These are phyloP conservation scores for Nasonia vitripennis DNA, from an alignment of 1,140 invertebrate genomes.

Conservation along the genomic window DNA sequence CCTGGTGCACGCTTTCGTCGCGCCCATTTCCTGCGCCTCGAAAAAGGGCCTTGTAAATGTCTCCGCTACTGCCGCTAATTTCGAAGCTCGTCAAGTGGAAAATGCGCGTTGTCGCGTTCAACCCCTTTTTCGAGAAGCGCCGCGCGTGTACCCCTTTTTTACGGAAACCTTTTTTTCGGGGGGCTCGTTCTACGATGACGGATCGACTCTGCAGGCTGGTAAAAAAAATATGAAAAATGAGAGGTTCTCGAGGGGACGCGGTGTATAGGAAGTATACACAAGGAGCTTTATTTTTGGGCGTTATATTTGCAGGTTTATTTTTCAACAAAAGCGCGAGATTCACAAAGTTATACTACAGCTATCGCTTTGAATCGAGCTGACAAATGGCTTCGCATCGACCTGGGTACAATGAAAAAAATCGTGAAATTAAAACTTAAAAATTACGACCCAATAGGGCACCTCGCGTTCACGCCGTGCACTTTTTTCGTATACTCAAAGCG, in stretches of 20 bases:
- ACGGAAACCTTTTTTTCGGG: not conserved
- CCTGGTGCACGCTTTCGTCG: constrained; percentile 62
- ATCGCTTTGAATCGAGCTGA: not conserved
- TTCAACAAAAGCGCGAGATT: not conserved
- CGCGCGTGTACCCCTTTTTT: constrained; percentile 12
- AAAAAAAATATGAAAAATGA: constrained; percentile 13
- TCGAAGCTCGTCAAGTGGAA: constrained; percentile 62
- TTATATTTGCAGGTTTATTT: not conserved
- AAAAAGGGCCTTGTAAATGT: constrained; percentile 64
- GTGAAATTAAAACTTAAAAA: not conserved
- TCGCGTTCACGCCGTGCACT: not conserved
- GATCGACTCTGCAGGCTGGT: constrained; percentile 1
- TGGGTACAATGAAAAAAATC: too few relatives aligned
- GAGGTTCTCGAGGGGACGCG: not conserved
- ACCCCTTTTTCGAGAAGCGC: not conserved
- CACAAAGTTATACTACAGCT: not conserved
- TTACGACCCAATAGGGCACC: not conserved
- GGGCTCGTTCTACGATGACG: constrained; percentile 39
- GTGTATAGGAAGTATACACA: not conserved
- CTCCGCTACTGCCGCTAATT: constrained; percentile 50
- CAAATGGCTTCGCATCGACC: too few relatives aligned
- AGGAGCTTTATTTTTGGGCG: not conserved
- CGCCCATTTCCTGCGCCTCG: constrained; percentile 58
- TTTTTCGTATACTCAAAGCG: constrained; percentile 14
- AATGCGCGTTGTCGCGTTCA: constrained; percentile 49